A percentile compares a stretch with the other conserved stretches of the same genome.
phyloP scores from a whole-genome alignment of 2,113 vertebrate species.

The Tetrao urogallus region DNA sequence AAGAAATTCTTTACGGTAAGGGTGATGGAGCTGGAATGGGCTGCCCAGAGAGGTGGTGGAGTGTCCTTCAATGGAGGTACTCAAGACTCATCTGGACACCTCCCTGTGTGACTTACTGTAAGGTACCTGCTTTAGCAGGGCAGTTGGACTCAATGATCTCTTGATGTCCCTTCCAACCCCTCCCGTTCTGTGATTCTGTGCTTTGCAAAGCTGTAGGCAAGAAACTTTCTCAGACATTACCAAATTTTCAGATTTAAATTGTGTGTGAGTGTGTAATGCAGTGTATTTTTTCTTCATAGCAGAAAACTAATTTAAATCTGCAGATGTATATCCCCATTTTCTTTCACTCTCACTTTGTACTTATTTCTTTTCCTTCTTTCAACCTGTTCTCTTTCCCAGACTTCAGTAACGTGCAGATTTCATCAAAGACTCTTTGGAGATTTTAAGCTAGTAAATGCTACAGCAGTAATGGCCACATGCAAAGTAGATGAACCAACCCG shows the following conservation, averaged over 20 bases:
- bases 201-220: background rate
- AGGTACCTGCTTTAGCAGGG: too few relatives aligned
- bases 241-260: background rate
- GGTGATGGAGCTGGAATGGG: too few relatives aligned
- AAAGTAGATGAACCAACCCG: background rate
- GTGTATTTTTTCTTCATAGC: background rate
- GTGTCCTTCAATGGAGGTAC: too few relatives aligned
- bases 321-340: background rate
- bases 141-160: too few relatives aligned
- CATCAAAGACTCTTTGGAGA: background rate
- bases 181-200: too few relatives aligned
- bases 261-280: background rate
- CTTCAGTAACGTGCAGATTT: background rate
- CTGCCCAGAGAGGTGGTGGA: too few relatives aligned
- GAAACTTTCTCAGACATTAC: background rate
- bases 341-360: background rate
- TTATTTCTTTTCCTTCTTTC: background rate
- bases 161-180: too few relatives aligned
- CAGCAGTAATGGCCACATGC: background rate
- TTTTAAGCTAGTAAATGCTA: background rate
- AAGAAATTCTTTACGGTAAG: too few relatives aligned
- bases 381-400: background rate
- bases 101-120: too few relatives aligned
- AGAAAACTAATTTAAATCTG: background rate
- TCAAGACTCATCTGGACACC: too few relatives aligned